Conservation (phyloP, 2,888 invertebrate genomes). For the Gymnosoma rotundatum region DNA sequence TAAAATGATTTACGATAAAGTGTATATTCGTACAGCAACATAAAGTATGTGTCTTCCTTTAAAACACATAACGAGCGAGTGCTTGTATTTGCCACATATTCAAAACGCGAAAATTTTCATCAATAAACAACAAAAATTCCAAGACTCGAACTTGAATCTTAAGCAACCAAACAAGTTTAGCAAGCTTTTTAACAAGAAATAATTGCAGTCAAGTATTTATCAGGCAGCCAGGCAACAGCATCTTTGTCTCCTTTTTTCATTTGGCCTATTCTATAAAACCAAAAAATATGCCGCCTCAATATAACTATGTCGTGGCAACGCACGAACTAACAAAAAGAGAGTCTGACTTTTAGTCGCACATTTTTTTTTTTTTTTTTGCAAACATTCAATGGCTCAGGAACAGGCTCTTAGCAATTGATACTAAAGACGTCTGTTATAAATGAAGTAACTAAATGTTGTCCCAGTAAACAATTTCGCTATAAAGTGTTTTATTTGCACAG, state of each 20-base stretch:
- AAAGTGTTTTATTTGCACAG: too few species aligned
- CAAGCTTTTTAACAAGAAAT: constrained; percentile 52
- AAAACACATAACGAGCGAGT: not conserved
- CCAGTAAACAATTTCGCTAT: constrained; percentile 26
- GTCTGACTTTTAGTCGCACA: constrained; percentile 1
- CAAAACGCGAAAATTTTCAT: constrained; percentile 43
- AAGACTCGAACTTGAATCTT: constrained; percentile 62
- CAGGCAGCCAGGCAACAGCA: constrained; percentile 50
- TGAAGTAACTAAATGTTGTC: constrained; percentile 8
- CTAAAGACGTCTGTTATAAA: not conserved
- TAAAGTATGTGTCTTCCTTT: not conserved
- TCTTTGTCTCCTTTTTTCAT: constrained; percentile 45
- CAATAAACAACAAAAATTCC: constrained; percentile 59
- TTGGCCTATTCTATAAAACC: constrained; percentile 38
- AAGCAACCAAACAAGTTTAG: constrained; percentile 61
- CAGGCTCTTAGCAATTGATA: constrained; percentile 14
- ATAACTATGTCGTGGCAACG: constrained; percentile 15
- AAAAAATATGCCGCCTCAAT: constrained; percentile 35
- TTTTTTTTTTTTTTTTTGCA: not conserved
- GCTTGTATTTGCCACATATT: constrained; percentile 30
- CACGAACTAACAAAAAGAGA: not conserved
- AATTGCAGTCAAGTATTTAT: constrained; percentile 45
- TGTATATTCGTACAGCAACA: not conserved
- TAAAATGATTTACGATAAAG: constrained; percentile 56
- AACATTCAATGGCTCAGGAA: constrained; percentile 32